These are phyloP conservation scores for Phodopus roborovskii DNA, from an alignment of 2,113 vertebrate species.

Conservation along the genomic window DNA sequence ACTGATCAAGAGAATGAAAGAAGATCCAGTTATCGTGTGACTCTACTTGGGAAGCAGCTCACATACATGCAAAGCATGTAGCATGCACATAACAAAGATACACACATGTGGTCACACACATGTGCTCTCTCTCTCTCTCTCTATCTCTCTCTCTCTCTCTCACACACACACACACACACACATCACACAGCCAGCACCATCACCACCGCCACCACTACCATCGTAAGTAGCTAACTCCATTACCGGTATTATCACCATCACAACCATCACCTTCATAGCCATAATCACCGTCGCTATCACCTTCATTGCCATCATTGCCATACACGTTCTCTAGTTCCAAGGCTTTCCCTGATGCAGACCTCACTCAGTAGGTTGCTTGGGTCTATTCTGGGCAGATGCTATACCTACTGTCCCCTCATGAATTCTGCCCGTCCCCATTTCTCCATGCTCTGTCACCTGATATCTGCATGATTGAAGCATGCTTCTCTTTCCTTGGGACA, in stretches of 20 bases:
- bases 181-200: background rate
- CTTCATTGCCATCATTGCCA: background rate
- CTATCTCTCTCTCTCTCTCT: too few relatives aligned
- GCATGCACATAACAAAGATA: accelerated
- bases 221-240: background rate
- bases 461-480: too few relatives aligned
- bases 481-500: background rate
- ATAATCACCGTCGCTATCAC: background rate
- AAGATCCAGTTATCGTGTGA: background rate
- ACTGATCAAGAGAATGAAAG: too few relatives aligned
- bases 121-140: too few relatives aligned
- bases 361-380: background rate
- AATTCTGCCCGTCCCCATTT: background rate
- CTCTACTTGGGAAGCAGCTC: background rate
- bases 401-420: accelerated
- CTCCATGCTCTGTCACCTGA: background rate
- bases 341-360: background rate
- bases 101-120: too few relatives aligned
- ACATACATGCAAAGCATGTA: accelerated
- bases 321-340: background rate
- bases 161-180: background rate
- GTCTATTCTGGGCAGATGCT: background rate
- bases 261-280: background rate
- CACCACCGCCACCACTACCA: background rate
- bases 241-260: background rate